Percentiles rank a stretch among this genome's conserved stretches.
Evolutionary conservation across 1,140 invertebrate genomes (phyloP).

Genomic region (Drosophila rhopaloa): DNA sequence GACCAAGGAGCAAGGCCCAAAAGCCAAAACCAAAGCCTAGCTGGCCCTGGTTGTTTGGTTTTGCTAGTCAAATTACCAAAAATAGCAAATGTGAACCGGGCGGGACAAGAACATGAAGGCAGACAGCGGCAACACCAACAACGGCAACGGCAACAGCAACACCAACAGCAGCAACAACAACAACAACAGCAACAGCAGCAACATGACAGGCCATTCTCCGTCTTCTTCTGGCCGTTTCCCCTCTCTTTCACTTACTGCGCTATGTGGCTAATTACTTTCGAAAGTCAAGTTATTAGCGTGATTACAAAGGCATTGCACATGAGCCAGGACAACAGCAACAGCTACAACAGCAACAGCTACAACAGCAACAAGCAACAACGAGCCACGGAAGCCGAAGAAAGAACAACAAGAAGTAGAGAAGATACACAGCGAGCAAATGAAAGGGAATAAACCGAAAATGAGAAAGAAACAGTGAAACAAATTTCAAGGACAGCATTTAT

Average conservation of each 20-base stretch:
- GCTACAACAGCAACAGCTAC: slow-evolving; percentile 20
- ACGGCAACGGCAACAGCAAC: slow-evolving; percentile 12
- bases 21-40: slow-evolving; percentile 32
- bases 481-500: too few relatives aligned
- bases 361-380: slow-evolving; percentile 27
- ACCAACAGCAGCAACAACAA: slow-evolving; percentile 1
- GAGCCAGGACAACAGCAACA: slow-evolving; percentile 44
- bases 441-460: not conserved
- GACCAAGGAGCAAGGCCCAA: slow-evolving; percentile 15
- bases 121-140: slow-evolving; percentile 13
- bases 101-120: slow-evolving; percentile 13
- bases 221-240: slow-evolving; percentile 1
- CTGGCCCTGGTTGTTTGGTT: slow-evolving; percentile 48
- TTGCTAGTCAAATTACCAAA: slow-evolving; percentile 74
- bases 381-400: slow-evolving; percentile 30
- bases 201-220: slow-evolving; percentile 54
- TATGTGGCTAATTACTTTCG: slow-evolving; percentile 83
- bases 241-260: slow-evolving; percentile 40
- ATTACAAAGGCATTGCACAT: slow-evolving; percentile 80
- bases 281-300: slow-evolving; percentile 83
- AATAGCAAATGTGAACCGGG: slow-evolving; percentile 51
- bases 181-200: slow-evolving; percentile 46
- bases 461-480: slow-evolving; percentile 7
- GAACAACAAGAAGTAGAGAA: slow-evolving; percentile 25
- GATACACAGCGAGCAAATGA: not conserved